phyloP scores from a whole-genome alignment of 2,888 invertebrate genomes.

The Tortricodes alternella region DNA sequence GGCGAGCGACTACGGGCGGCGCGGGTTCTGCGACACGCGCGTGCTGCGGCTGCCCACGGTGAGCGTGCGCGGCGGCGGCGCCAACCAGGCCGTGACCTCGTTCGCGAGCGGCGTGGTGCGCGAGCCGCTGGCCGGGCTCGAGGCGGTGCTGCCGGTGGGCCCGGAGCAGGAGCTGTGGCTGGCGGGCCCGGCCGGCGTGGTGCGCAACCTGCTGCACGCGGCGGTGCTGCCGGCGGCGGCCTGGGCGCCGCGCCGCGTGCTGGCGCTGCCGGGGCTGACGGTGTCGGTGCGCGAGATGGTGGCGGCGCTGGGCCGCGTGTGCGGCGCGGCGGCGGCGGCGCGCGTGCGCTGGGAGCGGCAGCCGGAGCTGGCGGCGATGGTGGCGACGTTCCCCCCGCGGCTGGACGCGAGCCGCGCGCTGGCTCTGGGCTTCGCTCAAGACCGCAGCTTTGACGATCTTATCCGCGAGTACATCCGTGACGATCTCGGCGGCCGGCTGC shows the following conservation, averaged over 20 bases:
- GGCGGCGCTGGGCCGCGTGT: slow-evolving; percentile 51
- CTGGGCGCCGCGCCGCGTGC: slow-evolving; percentile 53
- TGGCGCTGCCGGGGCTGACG: slow-evolving; percentile 63
- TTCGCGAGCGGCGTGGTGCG: slow-evolving; percentile 70
- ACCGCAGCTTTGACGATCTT: slow-evolving; percentile 55
- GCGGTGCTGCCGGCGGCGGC: slow-evolving; percentile 45
- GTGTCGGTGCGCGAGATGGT: slow-evolving; percentile 58
- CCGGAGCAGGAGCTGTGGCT: slow-evolving; percentile 58
- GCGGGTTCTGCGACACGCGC: slow-evolving; percentile 61
- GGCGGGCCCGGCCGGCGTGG: slow-evolving; percentile 56
- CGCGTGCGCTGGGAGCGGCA: slow-evolving; percentile 53
- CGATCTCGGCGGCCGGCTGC: slow-evolving; percentile 20
- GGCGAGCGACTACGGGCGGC: slow-evolving; percentile 65
- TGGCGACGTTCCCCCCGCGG: slow-evolving; percentile 55
- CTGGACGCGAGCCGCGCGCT: slow-evolving; percentile 58
- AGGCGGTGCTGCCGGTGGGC: slow-evolving; percentile 55
- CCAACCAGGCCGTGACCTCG: slow-evolving; percentile 69
- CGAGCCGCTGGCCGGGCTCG: slow-evolving; percentile 59
- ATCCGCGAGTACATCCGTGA: slow-evolving; percentile 39
- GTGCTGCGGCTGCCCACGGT: slow-evolving; percentile 67
- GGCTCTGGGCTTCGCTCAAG: slow-evolving; percentile 58
- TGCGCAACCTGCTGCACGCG: slow-evolving; percentile 57
- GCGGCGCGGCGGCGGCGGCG: slow-evolving; percentile 52
- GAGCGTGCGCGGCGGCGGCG: slow-evolving; percentile 61
- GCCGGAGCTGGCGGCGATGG: slow-evolving; percentile 52